Conservation (phyloP, 2,113 vertebrate species). For the Hippocampus comes region DNA sequence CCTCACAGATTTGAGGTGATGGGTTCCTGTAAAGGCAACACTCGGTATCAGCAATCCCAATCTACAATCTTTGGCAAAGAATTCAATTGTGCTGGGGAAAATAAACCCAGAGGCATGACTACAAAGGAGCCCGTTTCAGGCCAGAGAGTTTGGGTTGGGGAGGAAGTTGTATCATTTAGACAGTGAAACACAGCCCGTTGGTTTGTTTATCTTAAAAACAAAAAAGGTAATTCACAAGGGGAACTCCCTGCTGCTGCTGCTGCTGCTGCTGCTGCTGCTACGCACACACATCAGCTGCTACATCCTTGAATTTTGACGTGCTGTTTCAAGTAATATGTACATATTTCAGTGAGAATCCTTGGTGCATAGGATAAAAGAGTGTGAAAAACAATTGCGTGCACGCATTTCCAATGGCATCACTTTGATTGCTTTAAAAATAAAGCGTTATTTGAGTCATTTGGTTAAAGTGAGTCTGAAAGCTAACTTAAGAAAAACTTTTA, state of each 20-base stretch:
- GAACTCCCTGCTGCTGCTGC: constrained; percentile 18
- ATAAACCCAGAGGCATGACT: constrained; percentile 60
- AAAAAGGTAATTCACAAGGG: constrained; percentile 47
- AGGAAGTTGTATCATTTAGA: constrained; percentile 49
- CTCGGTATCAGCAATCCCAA: constrained; percentile 48
- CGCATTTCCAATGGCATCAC: not conserved
- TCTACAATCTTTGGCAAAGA: constrained; percentile 47
- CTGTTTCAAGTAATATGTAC: constrained; percentile 16
- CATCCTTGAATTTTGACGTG: constrained; percentile 5
- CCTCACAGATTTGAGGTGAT: constrained; percentile 37
- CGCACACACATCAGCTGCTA: constrained; percentile 28
- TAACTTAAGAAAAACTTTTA: not conserved
- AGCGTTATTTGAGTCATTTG: not conserved
- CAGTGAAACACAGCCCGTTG: constrained; percentile 26
- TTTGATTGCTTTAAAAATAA: not conserved
- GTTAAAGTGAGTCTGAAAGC: not conserved
- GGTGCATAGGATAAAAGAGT: not conserved
- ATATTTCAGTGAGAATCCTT: not conserved
- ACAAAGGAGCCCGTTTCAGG: constrained; percentile 49
- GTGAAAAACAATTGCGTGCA: not conserved
- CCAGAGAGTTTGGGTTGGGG: constrained; percentile 36
- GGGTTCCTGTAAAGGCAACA: constrained; percentile 27
- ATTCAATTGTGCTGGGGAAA: constrained; percentile 63
- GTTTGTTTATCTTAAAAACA: constrained; percentile 43
- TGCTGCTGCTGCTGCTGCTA: constrained; percentile 11